phyloP scores from a whole-genome alignment of 2,113 vertebrate genomes.

The Melanostigma gelatinosum region DNA sequence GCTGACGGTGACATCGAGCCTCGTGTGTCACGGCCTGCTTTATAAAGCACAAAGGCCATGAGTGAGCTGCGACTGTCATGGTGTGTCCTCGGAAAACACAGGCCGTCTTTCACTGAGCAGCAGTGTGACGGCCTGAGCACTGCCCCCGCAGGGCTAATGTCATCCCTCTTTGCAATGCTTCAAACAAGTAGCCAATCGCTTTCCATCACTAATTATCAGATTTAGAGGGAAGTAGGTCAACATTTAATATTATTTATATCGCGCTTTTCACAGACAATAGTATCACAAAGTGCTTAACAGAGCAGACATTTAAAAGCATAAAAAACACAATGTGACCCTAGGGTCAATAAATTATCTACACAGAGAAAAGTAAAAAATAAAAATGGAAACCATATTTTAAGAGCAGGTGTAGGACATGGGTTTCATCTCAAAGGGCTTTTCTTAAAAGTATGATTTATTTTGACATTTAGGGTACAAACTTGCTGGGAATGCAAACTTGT shows the following conservation, averaged over 20 bases:
- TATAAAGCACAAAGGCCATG: constrained; percentile 52
- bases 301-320: too few species aligned
- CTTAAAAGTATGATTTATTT: background rate
- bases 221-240: constrained; percentile 21
- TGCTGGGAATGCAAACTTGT: background rate
- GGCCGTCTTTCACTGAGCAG: constrained; percentile 63
- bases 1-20: constrained; percentile 39
- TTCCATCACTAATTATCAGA: constrained; percentile 11
- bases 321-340: too few species aligned
- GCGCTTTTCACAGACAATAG: too few species aligned
- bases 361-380: too few species aligned
- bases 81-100: constrained; percentile 66
- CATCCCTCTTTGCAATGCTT: background rate
- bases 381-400: too few species aligned
- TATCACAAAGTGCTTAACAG: too few species aligned
- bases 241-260: too few species aligned
- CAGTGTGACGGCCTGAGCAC: constrained; percentile 62
- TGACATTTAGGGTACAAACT: background rate
- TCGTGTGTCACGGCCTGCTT: constrained; percentile 35
- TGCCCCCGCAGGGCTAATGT: constrained; percentile 41
- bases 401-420: too few species aligned
- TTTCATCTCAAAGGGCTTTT: background rate
- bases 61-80: constrained; percentile 50
- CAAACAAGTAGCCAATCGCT: constrained; percentile 23
- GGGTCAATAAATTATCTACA: too few species aligned